Conservation (phyloP, 2,113 vertebrate genomes). For the Hystrix cristata region DNA sequence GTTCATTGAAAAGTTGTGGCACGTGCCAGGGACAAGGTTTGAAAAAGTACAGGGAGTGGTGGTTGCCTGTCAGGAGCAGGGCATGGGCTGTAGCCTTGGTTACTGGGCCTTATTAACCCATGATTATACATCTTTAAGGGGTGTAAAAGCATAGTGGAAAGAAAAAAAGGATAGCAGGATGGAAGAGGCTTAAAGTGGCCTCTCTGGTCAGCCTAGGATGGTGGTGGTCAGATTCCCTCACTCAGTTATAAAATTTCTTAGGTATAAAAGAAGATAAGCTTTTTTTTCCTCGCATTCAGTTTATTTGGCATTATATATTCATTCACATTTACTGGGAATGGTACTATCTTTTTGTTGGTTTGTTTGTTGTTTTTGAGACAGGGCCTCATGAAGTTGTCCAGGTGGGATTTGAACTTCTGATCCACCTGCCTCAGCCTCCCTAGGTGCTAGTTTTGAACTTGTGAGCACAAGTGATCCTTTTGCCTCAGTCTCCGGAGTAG, state of each 20-base stretch:
- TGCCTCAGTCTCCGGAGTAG: not conserved
- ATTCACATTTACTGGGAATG: not conserved
- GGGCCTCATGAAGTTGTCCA: not conserved
- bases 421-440: not conserved
- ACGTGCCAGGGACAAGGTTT: not conserved
- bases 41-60: not conserved
- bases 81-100: not conserved
- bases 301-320: constrained; percentile 24
- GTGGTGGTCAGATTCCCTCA: not conserved
- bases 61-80: not conserved
- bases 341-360: not conserved
- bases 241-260: constrained; percentile 9
- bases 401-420: not conserved
- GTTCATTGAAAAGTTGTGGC: not conserved
- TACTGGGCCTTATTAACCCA: not conserved
- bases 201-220: not conserved
- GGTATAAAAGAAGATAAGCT: constrained; percentile 43
- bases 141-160: not conserved
- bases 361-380: not conserved
- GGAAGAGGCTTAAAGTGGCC: not conserved
- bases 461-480: not conserved
- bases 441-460: not conserved
- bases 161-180: not conserved
- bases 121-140: not conserved
- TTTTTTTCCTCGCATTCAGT: not conserved